A percentile compares a stretch with the other conserved stretches of the same genome.
Conservation (phyloP, 2,113 vertebrate species). For the Rhipidura dahli region DNA sequence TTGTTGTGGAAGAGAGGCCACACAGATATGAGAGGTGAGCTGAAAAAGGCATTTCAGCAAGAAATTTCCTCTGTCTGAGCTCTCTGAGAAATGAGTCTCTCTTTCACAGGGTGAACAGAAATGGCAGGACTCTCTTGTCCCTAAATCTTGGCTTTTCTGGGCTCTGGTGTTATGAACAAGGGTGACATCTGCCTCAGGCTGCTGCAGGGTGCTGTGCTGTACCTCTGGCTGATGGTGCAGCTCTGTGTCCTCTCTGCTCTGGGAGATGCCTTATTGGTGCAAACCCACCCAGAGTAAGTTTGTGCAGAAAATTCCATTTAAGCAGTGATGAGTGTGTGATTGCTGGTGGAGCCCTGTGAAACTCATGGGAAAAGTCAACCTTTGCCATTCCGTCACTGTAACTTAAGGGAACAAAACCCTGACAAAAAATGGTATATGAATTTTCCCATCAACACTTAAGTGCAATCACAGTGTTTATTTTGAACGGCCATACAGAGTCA, state of each 20-base stretch:
- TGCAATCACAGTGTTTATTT: neutral
- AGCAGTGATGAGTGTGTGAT: neutral
- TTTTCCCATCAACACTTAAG: neutral
- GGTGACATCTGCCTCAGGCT: neutral
- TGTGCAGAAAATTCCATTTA: neutral
- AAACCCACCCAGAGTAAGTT: neutral
- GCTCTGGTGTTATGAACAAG: neutral
- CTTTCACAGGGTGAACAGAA: neutral
- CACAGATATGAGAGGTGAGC: neutral
- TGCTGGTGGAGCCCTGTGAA: neutral
- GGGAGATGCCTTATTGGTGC: accelerated
- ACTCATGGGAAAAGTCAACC: neutral
- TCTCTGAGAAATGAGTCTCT: neutral
- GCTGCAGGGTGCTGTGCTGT: neutral
- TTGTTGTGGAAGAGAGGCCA: neutral
- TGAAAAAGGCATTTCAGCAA: neutral
- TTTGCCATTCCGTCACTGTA: neutral
- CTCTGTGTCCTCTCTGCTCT: neutral
- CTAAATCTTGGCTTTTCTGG: neutral
- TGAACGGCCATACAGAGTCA: neutral
- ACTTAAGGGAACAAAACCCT: neutral
- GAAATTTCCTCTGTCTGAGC: neutral
- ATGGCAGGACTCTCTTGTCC: neutral
- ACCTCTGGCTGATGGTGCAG: neutral
- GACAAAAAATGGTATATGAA: neutral